Evolutionary conservation across 2,888 invertebrate species (phyloP), one percentile per base, ranked within the genome.

Genomic region (Polyommatus iphigenia): DNA sequence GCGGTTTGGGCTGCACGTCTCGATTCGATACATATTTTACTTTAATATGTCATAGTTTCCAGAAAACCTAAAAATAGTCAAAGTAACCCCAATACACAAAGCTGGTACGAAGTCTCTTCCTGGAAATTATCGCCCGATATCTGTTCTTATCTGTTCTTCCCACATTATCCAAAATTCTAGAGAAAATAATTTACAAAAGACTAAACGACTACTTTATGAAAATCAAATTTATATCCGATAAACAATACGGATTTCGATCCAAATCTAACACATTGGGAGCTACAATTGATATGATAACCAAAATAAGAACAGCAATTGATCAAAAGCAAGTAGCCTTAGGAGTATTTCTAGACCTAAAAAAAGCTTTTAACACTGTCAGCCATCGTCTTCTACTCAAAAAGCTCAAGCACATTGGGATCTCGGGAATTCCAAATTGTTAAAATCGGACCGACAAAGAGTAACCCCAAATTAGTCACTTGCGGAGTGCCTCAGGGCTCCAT

Each of bases 351-450:
- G n/a, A n/a, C n/a, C n/a, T n/a, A 77, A 77, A 72, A 72, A 72
- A 72, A 18, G 57, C 72, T 15, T 77, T 77, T 20, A 73, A 57
- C 72, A 77, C 77, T 20, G 57, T 77, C 24, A 71, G 71, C 29
- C 62, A 76, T 32, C 15, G 15, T 36, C 50, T 41, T 15, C 6
- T 71, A 24, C 24, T 71, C 5, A 36, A 50, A 29, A 77, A 77
- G 50, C 13, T 77, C 13, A 54, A 71, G 6, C 41, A 71, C 24
- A 50, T 50, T n/a, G 77, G 67, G 15, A 77, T 77, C 15, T 32
- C 29, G 4, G 67, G 41, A 15, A 20, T 54, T 29, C 13, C 77
- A 72, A 20, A 36, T 62, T 32, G 77, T 67, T 13, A 77, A 72
- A 54, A 72, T 77, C 29, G 62, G 62, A 32, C 3, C 29, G 10